Evolutionary conservation across 2,113 vertebrate genomes (phyloP).

Genomic region (Strix uralensis): DNA sequence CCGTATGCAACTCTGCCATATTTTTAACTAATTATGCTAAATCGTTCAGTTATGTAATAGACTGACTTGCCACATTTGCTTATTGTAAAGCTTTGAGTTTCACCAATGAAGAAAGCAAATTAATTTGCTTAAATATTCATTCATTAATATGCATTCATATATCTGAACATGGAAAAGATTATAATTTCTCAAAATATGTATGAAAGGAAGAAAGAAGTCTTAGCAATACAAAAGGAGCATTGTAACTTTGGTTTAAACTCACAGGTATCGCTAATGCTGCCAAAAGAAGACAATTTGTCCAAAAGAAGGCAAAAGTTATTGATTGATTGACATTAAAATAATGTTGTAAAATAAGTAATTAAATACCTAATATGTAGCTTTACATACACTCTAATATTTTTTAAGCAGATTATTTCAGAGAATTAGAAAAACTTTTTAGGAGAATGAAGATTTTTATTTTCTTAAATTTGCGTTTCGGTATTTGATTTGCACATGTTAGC

Average conservation of each 20-base stretch:
- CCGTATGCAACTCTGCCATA: not conserved
- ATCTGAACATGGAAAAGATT: not conserved
- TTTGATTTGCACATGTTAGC: not conserved
- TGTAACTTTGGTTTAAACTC: not conserved
- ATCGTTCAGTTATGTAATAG: not conserved
- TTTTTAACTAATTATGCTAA: not conserved
- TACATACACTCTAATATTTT: not conserved
- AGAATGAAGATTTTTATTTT: not conserved
- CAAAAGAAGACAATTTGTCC: not conserved
- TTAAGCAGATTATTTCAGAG: not conserved
- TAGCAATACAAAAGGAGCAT: not conserved
- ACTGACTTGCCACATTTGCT: not conserved
- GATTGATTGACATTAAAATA: not conserved
- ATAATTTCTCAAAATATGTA: not conserved
- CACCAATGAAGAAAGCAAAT: not conserved
- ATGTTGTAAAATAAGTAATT: not conserved
- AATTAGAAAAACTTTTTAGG: not conserved
- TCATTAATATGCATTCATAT: not conserved
- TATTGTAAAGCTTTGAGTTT: not conserved
- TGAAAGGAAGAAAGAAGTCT: not conserved
- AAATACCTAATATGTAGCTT: not conserved
- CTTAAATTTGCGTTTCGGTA: not conserved
- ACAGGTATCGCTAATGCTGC: not conserved
- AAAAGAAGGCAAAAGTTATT: not conserved
- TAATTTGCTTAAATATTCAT: not conserved